These are phyloP conservation scores for Xanthorhoe spadicearia DNA, from an alignment of 2,888 invertebrate species.

Conservation along the genomic window DNA sequence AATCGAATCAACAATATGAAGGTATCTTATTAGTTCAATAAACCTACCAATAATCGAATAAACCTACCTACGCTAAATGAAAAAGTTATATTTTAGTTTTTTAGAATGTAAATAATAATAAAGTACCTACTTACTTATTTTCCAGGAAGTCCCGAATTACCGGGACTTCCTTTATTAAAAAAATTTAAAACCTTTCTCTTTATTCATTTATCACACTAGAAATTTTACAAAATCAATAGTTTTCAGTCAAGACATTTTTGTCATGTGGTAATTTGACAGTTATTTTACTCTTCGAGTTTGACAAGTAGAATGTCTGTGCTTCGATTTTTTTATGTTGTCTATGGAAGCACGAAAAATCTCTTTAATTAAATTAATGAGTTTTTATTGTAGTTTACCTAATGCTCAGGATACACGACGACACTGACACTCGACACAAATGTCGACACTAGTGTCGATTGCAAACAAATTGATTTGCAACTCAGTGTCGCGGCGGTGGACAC, in stretches of 20 bases:
- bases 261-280: neutral
- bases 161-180: conserved; percentile 45
- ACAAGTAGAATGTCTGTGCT: conserved; percentile 2
- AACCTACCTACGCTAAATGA: neutral
- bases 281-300: neutral
- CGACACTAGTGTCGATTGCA: no score
- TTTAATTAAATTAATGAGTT: no score
- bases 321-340: neutral
- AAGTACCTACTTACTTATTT: conserved; percentile 25
- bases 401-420: no score
- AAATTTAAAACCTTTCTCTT: conserved; percentile 5
- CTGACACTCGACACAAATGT: no score
- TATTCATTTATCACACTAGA: conserved; percentile 21
- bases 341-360: neutral
- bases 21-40: no score
- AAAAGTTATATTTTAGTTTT: neutral
- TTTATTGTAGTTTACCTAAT: no score
- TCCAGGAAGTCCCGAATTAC: conserved; percentile 47
- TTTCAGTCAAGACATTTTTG: conserved; percentile 6
- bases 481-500: no score
- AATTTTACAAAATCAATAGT: conserved; percentile 22
- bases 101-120: neutral
- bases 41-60: no score
- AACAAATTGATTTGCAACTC: no score
- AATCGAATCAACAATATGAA: no score